A percentile compares a stretch with the other conserved stretches of the same genome.
These are phyloP conservation scores for Glossosoma conforme DNA, from an alignment of 1,140 invertebrate genomes.

Conservation along the genomic window DNA sequence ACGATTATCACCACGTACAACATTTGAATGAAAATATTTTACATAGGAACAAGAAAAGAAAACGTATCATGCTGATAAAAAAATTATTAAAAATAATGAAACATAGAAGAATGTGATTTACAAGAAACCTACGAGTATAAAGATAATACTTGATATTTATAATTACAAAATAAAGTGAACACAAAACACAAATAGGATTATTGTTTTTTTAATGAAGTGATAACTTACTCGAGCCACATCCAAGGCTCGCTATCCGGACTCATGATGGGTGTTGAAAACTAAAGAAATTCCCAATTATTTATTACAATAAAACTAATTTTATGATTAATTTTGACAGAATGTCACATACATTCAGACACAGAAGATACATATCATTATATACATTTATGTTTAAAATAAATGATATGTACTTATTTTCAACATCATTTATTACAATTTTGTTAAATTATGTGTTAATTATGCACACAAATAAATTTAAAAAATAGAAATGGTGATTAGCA, in stretches of 20 bases:
- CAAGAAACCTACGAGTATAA: neutral
- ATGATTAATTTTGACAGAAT: neutral
- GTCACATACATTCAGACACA: neutral
- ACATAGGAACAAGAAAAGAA: neutral
- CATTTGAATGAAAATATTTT: no score
- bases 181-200: neutral
- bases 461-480: no score
- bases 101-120: neutral
- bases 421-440: neutral
- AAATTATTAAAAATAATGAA: neutral
- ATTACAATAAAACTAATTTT: neutral
- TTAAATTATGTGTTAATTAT: neutral
- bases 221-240: constrained; percentile 80
- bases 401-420: neutral
- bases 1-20: no score
- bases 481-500: no score
- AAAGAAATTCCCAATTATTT: constrained; percentile 35
- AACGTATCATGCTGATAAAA: neutral
- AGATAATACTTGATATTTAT: constrained; percentile 1
- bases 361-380: neutral
- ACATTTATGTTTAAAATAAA: neutral
- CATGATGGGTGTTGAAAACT: constrained; percentile 78
- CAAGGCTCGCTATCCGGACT: constrained; percentile 78
- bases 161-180: neutral
- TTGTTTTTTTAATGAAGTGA: neutral